Base-by-base conservation (phyloP, 2,888 invertebrate genomes). In the Drosophila atroscutellata region DNA sequence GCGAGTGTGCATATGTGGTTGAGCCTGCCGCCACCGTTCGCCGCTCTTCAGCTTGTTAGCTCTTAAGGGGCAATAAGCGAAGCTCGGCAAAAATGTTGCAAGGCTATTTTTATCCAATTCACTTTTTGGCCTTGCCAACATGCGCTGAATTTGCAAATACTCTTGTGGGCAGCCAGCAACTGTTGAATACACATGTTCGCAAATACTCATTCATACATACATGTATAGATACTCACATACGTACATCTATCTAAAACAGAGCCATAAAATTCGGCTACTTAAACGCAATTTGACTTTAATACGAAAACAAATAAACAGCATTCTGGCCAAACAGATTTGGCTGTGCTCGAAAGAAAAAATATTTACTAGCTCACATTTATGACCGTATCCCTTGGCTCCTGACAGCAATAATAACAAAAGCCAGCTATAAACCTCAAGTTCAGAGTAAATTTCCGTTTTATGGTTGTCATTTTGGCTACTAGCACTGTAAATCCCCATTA, bases 221-320 rank as follows among this genome's bases (percentile, higher is more conserved):
- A 55, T 24, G 45, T 34, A 63, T 34, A 39, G n/a, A 54, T 52
- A 64, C 54, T 30, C 49, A 28, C 45, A 42, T 51, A 18, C 32
- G 39, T 13, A 47, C 49, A 47, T 30, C 50, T 51, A 39, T 18
- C 52, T 56, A 57, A 39, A 59, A 63, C 59, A 36, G 78, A 71
- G 59, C 61, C 81, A 81, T 88, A 88, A 86, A 86, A 86, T 78
- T 86, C 73, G 61, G 78, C 83, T 80, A 86, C 87, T 89, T 89
- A 89, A 89, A 89, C 78, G 78, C 77, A 84, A 84, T 89, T 83
- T 81, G 66, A 72, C 85, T 86, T 84, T 82, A 84, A 86, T 75
- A 61, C 70, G 63, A 55, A n/a, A 72, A 62, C 68, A 81, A 83
- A 86, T 83, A 88, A 83, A 80, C 75, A 78, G 59, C 26, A 20